These are phyloP conservation scores for Aphaenogaster floridana DNA, from an alignment of 1,140 invertebrate genomes.

Conservation along the genomic window DNA sequence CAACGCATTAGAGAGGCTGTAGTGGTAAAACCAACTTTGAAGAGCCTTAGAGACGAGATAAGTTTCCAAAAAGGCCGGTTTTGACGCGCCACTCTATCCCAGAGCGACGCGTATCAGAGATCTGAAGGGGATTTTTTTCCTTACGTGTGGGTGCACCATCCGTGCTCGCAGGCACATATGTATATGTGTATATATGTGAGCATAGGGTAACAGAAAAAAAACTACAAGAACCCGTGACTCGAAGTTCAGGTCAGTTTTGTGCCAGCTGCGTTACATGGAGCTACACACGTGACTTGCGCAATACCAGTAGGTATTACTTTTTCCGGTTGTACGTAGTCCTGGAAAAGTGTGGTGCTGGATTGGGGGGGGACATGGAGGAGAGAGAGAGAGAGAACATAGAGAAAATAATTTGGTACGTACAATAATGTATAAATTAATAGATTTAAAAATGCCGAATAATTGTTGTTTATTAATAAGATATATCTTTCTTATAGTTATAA, in stretches of 20 bases:
- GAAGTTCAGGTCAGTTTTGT: conserved; percentile 78
- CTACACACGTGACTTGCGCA: conserved; percentile 58
- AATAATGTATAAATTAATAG: background rate
- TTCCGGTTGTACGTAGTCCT: conserved; percentile 1
- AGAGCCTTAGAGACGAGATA: conserved; percentile 59
- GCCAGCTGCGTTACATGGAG: conserved; percentile 73
- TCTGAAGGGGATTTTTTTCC: conserved; percentile 37
- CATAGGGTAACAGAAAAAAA: conserved; percentile 61
- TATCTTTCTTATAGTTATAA: background rate
- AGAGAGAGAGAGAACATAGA: background rate
- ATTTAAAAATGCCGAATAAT: background rate
- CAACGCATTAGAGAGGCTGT: conserved; percentile 58
- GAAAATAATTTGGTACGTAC: conserved; percentile 35
- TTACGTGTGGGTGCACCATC: conserved; percentile 9
- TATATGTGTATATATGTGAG: conserved; percentile 35
- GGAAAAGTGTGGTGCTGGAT: background rate
- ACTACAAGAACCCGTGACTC: conserved; percentile 57
- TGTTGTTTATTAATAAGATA: background rate
- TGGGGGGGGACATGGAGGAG: background rate
- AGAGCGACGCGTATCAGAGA: conserved; percentile 13
- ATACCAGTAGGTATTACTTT: conserved; percentile 34
- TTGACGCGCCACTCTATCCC: conserved; percentile 10
- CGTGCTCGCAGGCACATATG: background rate
- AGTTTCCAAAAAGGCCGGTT: conserved; percentile 66
- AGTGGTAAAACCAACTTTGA: conserved; percentile 60